Percentiles rank a stretch among this genome's conserved stretches.
phyloP scores from a whole-genome alignment of 2,113 vertebrate species.

The Parotia lawesii region DNA sequence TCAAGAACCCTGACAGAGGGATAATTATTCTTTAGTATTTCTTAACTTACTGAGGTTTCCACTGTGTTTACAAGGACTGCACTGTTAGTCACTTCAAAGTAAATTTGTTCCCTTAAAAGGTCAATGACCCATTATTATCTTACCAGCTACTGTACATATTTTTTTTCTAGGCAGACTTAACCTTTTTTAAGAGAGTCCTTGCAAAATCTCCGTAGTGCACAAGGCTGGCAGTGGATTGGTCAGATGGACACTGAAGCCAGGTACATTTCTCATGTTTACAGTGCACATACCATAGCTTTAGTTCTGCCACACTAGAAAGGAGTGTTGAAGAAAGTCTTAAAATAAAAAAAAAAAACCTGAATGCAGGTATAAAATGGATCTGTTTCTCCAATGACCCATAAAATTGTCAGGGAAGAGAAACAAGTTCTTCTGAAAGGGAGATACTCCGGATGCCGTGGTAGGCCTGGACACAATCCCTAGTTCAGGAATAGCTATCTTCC shows the following conservation, averaged over 20 bases:
- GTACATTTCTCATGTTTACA: background rate
- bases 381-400: background rate
- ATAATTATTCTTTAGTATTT: background rate
- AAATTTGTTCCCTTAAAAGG: background rate
- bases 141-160: background rate
- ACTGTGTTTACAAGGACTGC: background rate
- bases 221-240: background rate
- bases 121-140: background rate
- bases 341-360: no score
- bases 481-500: background rate
- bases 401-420: background rate
- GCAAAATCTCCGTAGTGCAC: background rate
- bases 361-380: background rate
- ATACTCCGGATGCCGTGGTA: background rate
- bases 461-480: background rate
- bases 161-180: background rate
- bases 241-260: background rate
- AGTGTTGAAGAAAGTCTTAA: background rate
- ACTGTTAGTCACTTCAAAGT: background rate
- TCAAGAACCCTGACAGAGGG: background rate
- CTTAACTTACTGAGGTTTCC: background rate
- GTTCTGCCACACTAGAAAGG: background rate
- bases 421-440: background rate
- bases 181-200: background rate
- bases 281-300: background rate